Evolutionary conservation across 2,797 vertebrate species (phyloP).

Genomic region (Pseudochirops cupreus): DNA sequence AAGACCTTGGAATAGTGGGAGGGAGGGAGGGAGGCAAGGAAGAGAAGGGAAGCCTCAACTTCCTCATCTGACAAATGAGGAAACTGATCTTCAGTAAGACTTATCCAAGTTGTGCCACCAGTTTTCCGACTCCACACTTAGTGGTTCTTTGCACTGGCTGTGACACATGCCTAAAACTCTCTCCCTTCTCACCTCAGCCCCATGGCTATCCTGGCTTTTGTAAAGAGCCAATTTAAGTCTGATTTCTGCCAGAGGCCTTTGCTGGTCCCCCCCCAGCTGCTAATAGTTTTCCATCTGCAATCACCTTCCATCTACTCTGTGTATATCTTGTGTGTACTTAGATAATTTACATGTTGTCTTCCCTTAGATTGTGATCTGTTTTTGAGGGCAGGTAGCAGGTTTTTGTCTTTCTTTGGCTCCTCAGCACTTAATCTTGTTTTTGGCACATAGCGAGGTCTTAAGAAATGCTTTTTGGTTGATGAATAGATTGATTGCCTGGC

Average conservation of each 20-base stretch:
- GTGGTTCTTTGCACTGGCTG: too few species aligned
- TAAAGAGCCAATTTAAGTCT: not conserved
- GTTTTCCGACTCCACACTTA: not conserved
- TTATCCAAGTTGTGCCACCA: not conserved
- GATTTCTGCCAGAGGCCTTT: not conserved
- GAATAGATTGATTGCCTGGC: not conserved
- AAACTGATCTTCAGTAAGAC: not conserved
- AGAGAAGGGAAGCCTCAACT: not conserved
- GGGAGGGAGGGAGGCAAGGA: not conserved
- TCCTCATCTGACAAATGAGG: not conserved
- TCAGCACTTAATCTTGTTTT: not conserved
- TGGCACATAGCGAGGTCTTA: not conserved
- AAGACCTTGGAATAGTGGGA: not conserved
- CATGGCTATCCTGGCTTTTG: not conserved
- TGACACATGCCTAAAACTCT: not conserved
- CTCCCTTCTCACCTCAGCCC: not conserved
- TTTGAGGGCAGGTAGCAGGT: not conserved
- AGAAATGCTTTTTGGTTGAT: not conserved
- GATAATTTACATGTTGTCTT: not conserved
- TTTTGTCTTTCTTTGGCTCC: not conserved
- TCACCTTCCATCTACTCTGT: not conserved
- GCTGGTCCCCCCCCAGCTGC: not conserved
- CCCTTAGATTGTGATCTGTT: not conserved
- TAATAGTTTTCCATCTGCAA: not conserved
- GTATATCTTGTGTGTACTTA: not conserved